Evolutionary conservation across 2,888 invertebrate species (phyloP), one percentile per base, ranked within the genome.

Genomic region (Hyles lineata): DNA sequence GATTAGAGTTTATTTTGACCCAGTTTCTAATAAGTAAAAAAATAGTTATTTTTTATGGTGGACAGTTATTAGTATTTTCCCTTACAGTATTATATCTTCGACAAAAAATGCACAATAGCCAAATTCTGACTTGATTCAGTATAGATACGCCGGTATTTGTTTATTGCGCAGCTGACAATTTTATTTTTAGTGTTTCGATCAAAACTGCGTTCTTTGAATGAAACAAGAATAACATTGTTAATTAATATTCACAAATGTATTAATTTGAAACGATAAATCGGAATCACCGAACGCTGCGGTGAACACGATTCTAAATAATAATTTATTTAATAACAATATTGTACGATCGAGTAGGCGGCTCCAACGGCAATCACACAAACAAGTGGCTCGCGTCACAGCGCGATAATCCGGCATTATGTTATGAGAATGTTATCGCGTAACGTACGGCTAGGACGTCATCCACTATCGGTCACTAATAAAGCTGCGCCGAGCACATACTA

Each of bases 311-410:
- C 19, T 32, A 19, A 32, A 62, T 32, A 7, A 62, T 32, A 43
- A 67, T 67, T 29, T 72, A 67, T 55, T 52, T 67, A 67, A 67
- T 58, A 59, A 23, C 35, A 72, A 25, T 67, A 21, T 11, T 21
- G 19, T 58, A 23, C 6, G 25, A 72, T 79, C 76, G 70, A 72
- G 73, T 76, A 74, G 75, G 72, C 74, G 74, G 75, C 59, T 74
- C 77, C 72, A 74, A 74, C 73, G 76, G 80, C 79, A 81, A 79
- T 79, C 74, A 75, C 75, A 79, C 71, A 80, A 80, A 81, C 78
- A 79, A 78, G 72, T 69, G 60, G 70, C 74, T 78, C 80, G 82
- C 84, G 85, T 85, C 83, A 84, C 76, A 61, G 23, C 50, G n/a
- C 75, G 82, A 83, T 82, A 82, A 79, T 67, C 75, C 61, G 74